A percentile compares a stretch with the other conserved stretches of the same genome.
Evolutionary conservation across 2,888 invertebrate species (phyloP).

Genomic region (Endotricha flammealis): DNA sequence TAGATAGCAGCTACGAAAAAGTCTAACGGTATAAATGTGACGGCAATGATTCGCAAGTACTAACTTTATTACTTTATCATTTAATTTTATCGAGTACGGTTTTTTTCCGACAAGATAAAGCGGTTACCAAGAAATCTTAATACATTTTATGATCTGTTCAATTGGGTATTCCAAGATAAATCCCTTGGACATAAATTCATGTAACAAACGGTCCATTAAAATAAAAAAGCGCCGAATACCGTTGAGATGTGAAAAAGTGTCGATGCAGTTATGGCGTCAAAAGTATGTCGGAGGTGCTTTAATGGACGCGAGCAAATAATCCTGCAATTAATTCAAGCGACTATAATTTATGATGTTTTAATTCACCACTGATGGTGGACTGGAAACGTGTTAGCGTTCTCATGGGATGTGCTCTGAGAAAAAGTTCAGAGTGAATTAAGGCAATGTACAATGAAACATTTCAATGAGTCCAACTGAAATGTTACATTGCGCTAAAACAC

Average conservation of each 20-base stretch:
- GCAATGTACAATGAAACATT: not conserved
- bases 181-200: not conserved
- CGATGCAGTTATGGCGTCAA: slow-evolving; percentile 2
- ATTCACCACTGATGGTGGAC: slow-evolving; percentile 38
- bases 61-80: no score
- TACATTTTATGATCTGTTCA: no score
- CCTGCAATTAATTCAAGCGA: slow-evolving; percentile 40
- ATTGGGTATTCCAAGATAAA: no score
- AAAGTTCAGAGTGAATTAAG: slow-evolving; percentile 1
- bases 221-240: slow-evolving; percentile 1
- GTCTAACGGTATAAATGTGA: no score
- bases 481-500: not conserved
- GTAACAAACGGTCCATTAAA: not conserved
- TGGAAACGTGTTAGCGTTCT: slow-evolving; percentile 17
- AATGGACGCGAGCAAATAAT: slow-evolving; percentile 33
- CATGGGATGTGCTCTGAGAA: not conserved
- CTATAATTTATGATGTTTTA: slow-evolving; percentile 53
- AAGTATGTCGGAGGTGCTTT: slow-evolving; percentile 5
- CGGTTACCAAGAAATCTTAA: no score
- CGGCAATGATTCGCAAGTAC: no score
- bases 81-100: no score
- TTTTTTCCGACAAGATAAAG: no score
- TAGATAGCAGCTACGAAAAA: no score
- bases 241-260: slow-evolving; percentile 1
- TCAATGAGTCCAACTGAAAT: not conserved